These are phyloP conservation scores for Megalops atlanticus DNA, from an alignment of 2,113 vertebrate species.

Conservation along the genomic window DNA sequence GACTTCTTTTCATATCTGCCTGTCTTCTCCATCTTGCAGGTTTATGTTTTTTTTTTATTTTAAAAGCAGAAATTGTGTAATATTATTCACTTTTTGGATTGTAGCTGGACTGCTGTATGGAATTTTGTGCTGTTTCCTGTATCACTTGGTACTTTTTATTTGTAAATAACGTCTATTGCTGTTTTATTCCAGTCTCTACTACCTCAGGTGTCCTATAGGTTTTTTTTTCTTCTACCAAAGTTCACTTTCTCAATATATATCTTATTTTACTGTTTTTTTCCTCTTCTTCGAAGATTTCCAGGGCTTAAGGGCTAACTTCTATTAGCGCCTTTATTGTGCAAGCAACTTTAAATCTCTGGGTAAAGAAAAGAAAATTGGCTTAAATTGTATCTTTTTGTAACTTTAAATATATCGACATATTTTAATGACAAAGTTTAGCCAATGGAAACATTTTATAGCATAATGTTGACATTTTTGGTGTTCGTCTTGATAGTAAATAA, in stretches of 20 bases:
- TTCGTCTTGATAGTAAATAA: conserved; percentile 90
- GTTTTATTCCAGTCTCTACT: conserved; percentile 90
- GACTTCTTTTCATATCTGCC: conserved; percentile 52
- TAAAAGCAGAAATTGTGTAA: conserved; percentile 80
- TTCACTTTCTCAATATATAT: conserved; percentile 86
- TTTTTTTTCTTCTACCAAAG: conserved; percentile 89
- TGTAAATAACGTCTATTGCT: conserved; percentile 86
- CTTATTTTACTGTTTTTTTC: conserved; percentile 75
- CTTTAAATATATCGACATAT: conserved; percentile 88
- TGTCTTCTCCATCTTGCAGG: conserved; percentile 73
- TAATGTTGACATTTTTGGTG: conserved; percentile 87
- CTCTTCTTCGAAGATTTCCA: conserved; percentile 80
- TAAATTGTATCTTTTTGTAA: conserved; percentile 84
- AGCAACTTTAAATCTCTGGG: conserved; percentile 83
- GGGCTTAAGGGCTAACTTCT: conserved; percentile 89
- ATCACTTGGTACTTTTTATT: conserved; percentile 81
- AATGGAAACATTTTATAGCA: conserved; percentile 87
- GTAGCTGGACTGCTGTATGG: conserved; percentile 87
- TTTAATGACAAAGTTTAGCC: conserved; percentile 89
- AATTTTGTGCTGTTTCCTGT: conserved; percentile 81
- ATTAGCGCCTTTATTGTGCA: conserved; percentile 88
- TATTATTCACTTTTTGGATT: conserved; percentile 84
- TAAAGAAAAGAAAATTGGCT: conserved; percentile 80
- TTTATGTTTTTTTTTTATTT: conserved; percentile 70
- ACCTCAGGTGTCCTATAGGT: conserved; percentile 92